Conservation (phyloP, 2,888 invertebrate genomes). For the Trimorus sp. region DNA sequence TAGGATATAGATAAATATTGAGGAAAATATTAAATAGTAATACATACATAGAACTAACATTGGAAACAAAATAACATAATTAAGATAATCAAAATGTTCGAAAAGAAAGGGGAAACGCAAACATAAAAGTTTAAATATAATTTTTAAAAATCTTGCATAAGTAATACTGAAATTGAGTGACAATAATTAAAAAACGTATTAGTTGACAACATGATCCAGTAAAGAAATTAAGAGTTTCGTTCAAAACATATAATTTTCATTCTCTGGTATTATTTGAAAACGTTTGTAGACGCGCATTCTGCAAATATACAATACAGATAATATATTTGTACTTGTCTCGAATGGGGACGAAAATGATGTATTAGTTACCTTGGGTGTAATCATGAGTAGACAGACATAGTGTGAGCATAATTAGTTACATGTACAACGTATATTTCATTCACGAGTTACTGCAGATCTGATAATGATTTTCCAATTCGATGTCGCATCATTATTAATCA, state of each 20-base stretch:
- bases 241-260: background rate
- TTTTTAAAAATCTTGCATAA: too few relatives aligned
- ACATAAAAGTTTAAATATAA: too few relatives aligned
- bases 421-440: constrained; percentile 40
- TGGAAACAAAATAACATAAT: too few relatives aligned
- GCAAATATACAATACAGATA: constrained; percentile 16
- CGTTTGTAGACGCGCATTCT: background rate
- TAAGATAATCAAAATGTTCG: too few relatives aligned
- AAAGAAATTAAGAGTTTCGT: background rate
- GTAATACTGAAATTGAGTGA: too few relatives aligned
- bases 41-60: too few relatives aligned
- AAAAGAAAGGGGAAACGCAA: too few relatives aligned
- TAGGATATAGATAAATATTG: too few relatives aligned
- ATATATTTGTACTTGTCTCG: constrained; percentile 29
- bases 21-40: too few relatives aligned
- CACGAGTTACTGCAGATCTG: constrained; percentile 31
- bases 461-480: constrained; percentile 33
- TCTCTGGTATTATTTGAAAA: background rate
- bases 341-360: constrained; percentile 50
- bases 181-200: too few relatives aligned
- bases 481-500: constrained; percentile 2
- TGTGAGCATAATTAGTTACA: constrained; percentile 50
- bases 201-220: too few relatives aligned
- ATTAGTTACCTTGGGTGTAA: constrained; percentile 43
- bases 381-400: constrained; percentile 38